Evolutionary conservation across 2,888 invertebrate genomes (phyloP).

Genomic region (Sesamia inferens): DNA sequence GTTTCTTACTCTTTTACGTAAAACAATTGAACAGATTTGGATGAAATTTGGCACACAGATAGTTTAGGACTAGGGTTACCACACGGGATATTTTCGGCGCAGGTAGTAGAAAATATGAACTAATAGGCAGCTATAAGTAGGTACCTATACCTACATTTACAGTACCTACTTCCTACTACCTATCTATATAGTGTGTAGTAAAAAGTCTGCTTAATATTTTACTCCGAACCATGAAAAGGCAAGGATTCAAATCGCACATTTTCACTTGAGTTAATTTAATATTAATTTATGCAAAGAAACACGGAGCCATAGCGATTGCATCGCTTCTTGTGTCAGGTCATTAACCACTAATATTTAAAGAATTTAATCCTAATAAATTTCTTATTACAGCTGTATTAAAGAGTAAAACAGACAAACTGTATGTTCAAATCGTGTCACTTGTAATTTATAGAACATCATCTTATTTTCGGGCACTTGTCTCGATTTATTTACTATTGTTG

Average conservation of each 20-base stretch:
- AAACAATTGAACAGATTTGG: too few species aligned
- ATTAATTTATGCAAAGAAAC: conserved; percentile 55
- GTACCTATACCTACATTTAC: too few species aligned
- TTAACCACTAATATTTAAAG: conserved; percentile 53
- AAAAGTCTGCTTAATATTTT: conserved; percentile 29
- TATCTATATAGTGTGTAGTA: not conserved
- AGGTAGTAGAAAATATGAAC: not conserved
- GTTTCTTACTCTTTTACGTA: too few species aligned
- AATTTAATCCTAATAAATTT: conserved; percentile 50
- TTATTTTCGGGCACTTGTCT: conserved; percentile 48
- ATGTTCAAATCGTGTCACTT: conserved; percentile 17
- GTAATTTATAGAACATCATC: conserved; percentile 34
- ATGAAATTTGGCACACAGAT: too few species aligned
- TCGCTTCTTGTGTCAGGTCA: conserved; percentile 53
- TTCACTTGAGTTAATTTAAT: conserved; percentile 38
- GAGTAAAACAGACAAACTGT: conserved; percentile 24
- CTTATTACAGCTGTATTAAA: conserved; percentile 34
- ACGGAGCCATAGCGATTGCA: conserved; percentile 43
- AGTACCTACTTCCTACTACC: too few species aligned
- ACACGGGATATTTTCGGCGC: too few species aligned
- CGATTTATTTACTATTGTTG: conserved; percentile 50
- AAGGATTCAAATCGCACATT: conserved; percentile 50
- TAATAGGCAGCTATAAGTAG: not conserved
- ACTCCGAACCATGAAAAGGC: conserved; percentile 15
- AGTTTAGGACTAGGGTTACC: too few species aligned